Evolutionary conservation across 2,888 invertebrate genomes (phyloP), one percentile per base, ranked within the genome.

Genomic region (Heteromurus nitidus): DNA sequence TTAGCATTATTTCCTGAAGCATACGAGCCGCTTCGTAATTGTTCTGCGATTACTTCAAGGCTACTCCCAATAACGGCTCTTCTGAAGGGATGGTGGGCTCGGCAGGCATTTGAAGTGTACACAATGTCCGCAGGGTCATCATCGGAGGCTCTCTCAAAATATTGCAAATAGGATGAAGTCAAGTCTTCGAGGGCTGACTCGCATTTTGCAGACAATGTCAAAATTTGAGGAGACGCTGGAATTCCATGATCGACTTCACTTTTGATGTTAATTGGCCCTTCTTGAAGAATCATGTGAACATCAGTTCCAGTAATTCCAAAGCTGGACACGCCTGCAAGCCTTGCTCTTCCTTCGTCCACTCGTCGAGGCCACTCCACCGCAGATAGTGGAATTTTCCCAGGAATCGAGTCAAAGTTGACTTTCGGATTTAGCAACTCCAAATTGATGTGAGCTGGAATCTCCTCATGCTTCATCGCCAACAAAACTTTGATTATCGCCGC

Each of bases 401-500:
- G 80, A 42, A 84, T 72, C 3, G 47, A 5, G 13, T 76, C 69
- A 53, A 84, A 62, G 20, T 84, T 47, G 2, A 84, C 72, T 13
- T 55, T 28, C 1, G 84, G 80, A 62, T 84, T 84, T 3, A 84
- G 31, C 13, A n/a, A 72, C 5, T 58, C 30, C 2, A 84, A 69
- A 28, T 82, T 76, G 1, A 60, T n/a, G 53, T 84, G 84, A 9
- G 82, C 76, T 13, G 82, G 82, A 60, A 84, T 80, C 0, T 44
- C 16, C 18, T 82, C 60, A 36, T 82, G 26, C 22, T 77, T 50
- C 69, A 84, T 74, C 0, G 74, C 28, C 26, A 84, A 42, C 2
- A 84, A 16, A 0, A 82, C 80, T 65, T 84, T 84, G 9, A 84
- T 81, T 13, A 84, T 50, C 11, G 80, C 84, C 0, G 82, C 80